phyloP scores from a whole-genome alignment of 2,113 vertebrate species.

The Uria lomvia region DNA sequence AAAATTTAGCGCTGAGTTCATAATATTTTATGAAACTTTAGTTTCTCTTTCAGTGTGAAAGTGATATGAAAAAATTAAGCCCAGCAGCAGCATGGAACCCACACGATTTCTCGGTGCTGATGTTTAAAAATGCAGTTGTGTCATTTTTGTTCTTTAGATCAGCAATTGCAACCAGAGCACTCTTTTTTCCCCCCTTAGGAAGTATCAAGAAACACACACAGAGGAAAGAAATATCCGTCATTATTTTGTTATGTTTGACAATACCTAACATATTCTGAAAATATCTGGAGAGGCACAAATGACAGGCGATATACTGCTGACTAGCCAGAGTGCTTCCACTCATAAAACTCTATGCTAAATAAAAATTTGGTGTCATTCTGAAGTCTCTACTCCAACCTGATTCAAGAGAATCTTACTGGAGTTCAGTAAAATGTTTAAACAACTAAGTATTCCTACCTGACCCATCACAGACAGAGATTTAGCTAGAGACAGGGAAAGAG shows the following conservation, averaged over 20 bases:
- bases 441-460: background rate
- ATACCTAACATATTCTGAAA: background rate
- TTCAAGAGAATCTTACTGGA: background rate
- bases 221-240: background rate
- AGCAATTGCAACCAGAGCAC: background rate
- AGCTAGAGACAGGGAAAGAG: background rate
- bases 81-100: background rate
- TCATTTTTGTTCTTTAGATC: background rate
- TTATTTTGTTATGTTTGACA: background rate
- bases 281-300: background rate
- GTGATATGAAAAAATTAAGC: background rate
- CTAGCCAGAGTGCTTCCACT: background rate
- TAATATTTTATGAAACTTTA: conserved; percentile 45
- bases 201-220: background rate
- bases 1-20: background rate
- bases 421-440: background rate
- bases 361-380: background rate
- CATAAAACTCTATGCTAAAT: background rate
- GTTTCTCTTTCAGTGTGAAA: background rate
- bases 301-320: background rate
- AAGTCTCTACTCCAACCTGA: background rate
- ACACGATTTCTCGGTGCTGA: background rate
- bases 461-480: background rate
- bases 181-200: background rate
- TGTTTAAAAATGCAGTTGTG: background rate